phyloP scores from a whole-genome alignment of 2,797 vertebrate species.

The Muraenolepis orangiensis region DNA sequence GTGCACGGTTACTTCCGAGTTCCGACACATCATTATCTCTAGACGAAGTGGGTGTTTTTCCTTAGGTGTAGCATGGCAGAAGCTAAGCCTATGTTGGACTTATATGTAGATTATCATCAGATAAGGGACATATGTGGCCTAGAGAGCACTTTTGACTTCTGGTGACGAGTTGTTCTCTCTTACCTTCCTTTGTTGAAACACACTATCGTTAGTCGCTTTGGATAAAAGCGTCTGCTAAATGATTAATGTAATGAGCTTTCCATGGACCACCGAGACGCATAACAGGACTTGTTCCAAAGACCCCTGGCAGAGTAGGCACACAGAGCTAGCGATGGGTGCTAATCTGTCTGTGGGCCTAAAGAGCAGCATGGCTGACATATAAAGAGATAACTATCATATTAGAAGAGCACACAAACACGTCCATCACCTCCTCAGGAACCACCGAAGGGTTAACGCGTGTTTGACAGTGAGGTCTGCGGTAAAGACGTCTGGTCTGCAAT shows the following conservation, averaged over 20 bases:
- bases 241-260: no score
- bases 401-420: background rate
- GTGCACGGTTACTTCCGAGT: no score
- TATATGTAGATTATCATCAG: conserved; percentile 2
- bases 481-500: no score
- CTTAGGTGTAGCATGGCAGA: background rate
- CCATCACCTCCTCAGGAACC: background rate
- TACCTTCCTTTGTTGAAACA: no score
- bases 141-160: no score
- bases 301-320: background rate
- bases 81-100: background rate
- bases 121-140: background rate
- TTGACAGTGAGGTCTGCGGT: background rate
- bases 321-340: background rate
- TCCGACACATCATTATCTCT: background rate
- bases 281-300: background rate
- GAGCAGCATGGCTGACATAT: background rate
- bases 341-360: background rate
- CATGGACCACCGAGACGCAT: background rate
- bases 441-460: background rate
- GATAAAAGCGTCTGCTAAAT: no score
- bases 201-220: no score
- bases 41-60: background rate
- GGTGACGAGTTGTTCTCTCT: no score
- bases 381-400: background rate